phyloP scores from a whole-genome alignment of 2,113 vertebrate species.

The Albula glossodonta region DNA sequence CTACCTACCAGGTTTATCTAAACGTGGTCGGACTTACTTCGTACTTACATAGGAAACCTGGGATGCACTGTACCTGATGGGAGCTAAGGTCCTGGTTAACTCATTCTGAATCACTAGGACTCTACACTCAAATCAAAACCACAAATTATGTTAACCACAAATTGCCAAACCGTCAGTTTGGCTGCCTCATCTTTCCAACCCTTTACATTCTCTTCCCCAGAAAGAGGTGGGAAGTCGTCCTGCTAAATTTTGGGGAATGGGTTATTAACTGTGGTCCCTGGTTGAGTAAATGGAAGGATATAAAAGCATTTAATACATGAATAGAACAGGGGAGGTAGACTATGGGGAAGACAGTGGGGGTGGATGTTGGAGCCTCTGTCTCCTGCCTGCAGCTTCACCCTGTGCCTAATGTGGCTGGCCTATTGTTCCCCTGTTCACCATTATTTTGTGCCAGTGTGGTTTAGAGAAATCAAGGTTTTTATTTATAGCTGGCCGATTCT shows the following conservation, averaged over 20 bases:
- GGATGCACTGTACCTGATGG: background rate
- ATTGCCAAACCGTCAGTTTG: background rate
- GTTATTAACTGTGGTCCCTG: background rate
- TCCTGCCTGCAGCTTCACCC: background rate
- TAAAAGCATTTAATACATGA: background rate
- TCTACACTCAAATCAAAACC: background rate
- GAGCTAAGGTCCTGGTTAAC: background rate
- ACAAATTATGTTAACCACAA: background rate
- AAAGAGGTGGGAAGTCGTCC: too few species aligned
- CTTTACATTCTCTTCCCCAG: background rate
- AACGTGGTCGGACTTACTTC: background rate
- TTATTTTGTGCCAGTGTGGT: slow-evolving; percentile 2
- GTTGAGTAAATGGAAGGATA: background rate
- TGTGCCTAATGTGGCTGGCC: background rate
- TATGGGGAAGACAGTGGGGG: background rate
- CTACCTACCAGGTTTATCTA: background rate
- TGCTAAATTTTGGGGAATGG: background rate
- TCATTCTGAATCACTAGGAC: background rate
- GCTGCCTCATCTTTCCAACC: background rate
- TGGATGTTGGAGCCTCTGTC: background rate
- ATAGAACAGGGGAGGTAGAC: background rate
- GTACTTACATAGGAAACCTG: background rate
- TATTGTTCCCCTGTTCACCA: background rate
- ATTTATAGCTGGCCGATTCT: slow-evolving; percentile 21
- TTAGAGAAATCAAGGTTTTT: slow-evolving; percentile 10